Base-by-base conservation (phyloP, 2,113 vertebrate species). In the Hiodon tergisus region DNA sequence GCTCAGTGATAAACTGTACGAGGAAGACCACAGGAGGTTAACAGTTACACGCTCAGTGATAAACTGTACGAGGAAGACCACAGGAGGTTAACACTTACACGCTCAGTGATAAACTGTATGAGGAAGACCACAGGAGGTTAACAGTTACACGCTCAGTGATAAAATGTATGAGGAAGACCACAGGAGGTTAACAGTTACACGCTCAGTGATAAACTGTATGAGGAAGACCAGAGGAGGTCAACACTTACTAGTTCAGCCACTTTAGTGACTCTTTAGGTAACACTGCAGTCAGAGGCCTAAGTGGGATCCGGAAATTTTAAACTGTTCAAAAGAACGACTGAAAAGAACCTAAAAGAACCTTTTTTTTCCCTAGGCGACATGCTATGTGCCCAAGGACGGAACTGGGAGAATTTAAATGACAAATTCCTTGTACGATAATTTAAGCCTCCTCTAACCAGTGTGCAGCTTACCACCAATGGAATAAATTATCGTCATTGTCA, bases 351-450 rank as follows among this genome's bases (percentile, higher is more conserved):
- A 53, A 52, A 3, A n/a, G n/a, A n/a, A n/a, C 2, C 31, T 0
- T 31, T 31, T 31, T 10, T 58, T 68, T 75, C 14, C 67, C 66
- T 58, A 60, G 6, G 65, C 13, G 9, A 60, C n/a, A 52, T 13
- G 3, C 53, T 69, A 68, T 14, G 13, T 50, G n/a, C n/a, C n/a
- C 46, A 59, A 57, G 53, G 47, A 67, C n/a, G 47, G 74, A 3
- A 61, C 59, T 60, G 60, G 53, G 58, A 75, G 63, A 3, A 59
- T 75, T 75, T 69, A 61, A 61, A 67, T 60, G 57, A 69, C 48
- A 72, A 51, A 77, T 68, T 66, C 48, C 54, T 59, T 60, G 16
- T 46, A 51, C 47, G 17, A 69, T 76, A 4, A 76, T 51, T 69
- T 54, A 50, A 69, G 47, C 11, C 14, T 47, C 47, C 59, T 17